phyloP scores from a whole-genome alignment of 2,113 vertebrate genomes.

The Felis chaus region DNA sequence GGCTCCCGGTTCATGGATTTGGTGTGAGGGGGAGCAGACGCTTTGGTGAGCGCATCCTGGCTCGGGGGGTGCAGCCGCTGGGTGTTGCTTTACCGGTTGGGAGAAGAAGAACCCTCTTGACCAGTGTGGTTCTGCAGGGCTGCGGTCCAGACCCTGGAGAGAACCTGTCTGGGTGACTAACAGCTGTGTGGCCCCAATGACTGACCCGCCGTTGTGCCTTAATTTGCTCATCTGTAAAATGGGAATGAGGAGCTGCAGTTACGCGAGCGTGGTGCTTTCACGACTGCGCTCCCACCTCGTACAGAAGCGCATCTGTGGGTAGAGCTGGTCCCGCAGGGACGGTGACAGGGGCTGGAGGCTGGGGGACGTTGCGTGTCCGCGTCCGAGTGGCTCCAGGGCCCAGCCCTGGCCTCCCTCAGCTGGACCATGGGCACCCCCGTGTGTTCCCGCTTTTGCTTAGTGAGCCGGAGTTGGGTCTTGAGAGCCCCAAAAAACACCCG shows the following conservation, averaged over 20 bases:
- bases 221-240: not conserved
- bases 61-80: fast-evolving
- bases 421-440: too few relatives aligned
- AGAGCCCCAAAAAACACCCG: not conserved
- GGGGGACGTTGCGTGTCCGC: fast-evolving
- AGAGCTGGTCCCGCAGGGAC: fast-evolving
- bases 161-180: too few relatives aligned
- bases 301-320: not conserved
- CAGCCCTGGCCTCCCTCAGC: not conserved
- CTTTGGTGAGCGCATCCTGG: too few relatives aligned
- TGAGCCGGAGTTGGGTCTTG: not conserved
- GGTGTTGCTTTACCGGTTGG: too few relatives aligned
- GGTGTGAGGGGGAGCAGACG: not conserved
- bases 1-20: fast-evolving
- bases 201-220: fast-evolving
- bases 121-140: not conserved
- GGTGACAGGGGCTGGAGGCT: fast-evolving
- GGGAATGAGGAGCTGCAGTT: too few relatives aligned
- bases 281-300: fast-evolving
- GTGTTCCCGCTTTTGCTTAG: too few relatives aligned
- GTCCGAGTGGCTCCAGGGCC: not conserved
- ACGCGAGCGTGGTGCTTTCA: fast-evolving
- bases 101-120: not conserved
- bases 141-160: not conserved
- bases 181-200: not conserved